Base-by-base conservation (phyloP, 2,113 vertebrate genomes). In the Paramormyrops kingsleyae region DNA sequence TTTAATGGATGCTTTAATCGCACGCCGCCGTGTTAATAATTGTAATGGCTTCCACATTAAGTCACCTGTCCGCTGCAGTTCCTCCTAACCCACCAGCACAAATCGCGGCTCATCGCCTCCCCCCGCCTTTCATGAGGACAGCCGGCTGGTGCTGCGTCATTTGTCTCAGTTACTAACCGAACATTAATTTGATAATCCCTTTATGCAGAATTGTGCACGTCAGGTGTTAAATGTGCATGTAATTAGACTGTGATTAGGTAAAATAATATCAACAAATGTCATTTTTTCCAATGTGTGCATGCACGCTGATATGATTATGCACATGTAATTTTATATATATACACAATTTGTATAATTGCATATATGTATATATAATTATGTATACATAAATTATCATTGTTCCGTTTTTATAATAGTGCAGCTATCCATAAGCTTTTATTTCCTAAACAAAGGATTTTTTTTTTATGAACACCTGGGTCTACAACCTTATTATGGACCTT, bases 331-430 rank as follows among this genome's bases (percentile, higher is more conserved):
- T 39, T 39, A 39, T 35, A 80, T 74, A 74, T 80, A 80, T 19
- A 80, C 35, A 80, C 74, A 70, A 70, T 70, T 70, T 70, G 74
- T 90, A 90, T 90, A 91, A 93, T 91, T 91, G 89, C 90, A 92
- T 90, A 87, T 90, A 92, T 92, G 92, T 91, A 93, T 92, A 92
- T 93, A 92, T 93, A 93, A 93, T 93, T 92, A 91, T 92, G 90
- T 91, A 80, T 80, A 80, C 74, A 80, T 80, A 80, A 42, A 80
- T 80, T 80, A 90, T 93, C 92, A 93, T 92, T 93, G 90, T 88
- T 83, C 89, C 12, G 77, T 83, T 88, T 90, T 91, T 87, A 90
- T 88, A 90, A 91, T 89, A 62, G 87, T 85, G 49, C 86, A 90
- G 91, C 90, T 91, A 70, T 90, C 31, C 83, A 80, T 88, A 90